Evolutionary conservation across 2,888 invertebrate species (phyloP).

Genomic region (Odontothrips loti): DNA sequence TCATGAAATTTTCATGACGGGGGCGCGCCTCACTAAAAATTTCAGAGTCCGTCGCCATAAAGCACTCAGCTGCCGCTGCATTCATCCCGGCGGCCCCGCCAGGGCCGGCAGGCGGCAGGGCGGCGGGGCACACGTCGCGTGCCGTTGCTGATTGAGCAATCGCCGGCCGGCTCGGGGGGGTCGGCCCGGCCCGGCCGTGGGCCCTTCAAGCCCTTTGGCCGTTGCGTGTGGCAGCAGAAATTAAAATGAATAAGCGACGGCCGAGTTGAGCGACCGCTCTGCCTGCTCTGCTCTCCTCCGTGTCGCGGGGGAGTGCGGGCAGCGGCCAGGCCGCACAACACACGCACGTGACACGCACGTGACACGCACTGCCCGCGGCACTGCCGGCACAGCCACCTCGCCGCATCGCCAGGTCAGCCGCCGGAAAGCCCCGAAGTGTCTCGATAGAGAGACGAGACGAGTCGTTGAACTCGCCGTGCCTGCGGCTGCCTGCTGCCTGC

Average conservation of each 20-base stretch:
- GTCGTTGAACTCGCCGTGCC: too few species aligned
- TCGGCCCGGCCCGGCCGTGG: background rate
- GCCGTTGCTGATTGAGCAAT: background rate
- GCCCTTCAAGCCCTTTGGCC: background rate
- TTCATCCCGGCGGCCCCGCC: background rate
- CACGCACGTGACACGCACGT: too few species aligned
- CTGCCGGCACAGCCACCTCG: too few species aligned
- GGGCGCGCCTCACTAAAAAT: background rate
- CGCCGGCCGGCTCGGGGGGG: background rate
- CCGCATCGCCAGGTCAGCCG: too few species aligned
- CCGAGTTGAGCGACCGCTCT: background rate
- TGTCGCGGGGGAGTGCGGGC: background rate
- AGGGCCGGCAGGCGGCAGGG: background rate
- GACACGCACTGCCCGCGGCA: too few species aligned
- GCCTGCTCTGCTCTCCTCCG: background rate
- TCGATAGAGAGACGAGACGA: too few species aligned
- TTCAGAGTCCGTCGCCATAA: background rate
- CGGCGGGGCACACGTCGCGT: background rate
- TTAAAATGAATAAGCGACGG: background rate
- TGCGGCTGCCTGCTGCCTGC: too few species aligned
- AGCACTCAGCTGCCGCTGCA: background rate
- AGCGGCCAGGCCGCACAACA: too few species aligned
- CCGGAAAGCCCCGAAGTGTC: too few species aligned
- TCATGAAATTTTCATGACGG: slow-evolving; percentile 12
- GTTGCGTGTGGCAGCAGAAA: background rate